Evolutionary conservation across 2,888 invertebrate genomes (phyloP).

Genomic region (Drepana falcataria): DNA sequence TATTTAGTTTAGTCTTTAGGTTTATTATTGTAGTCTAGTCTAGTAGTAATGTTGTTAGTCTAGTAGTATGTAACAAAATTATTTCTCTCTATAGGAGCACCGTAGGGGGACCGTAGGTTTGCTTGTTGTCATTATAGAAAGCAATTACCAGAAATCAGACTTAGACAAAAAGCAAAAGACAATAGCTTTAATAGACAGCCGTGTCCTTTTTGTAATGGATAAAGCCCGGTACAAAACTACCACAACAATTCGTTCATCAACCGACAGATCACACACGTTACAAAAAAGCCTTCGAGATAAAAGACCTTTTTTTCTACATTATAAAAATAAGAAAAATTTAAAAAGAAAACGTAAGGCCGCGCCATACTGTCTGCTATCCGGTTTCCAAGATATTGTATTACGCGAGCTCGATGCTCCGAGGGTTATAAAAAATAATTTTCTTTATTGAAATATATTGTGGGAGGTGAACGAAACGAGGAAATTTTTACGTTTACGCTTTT

Average conservation of each 20-base stretch:
- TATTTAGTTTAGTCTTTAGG: too few species aligned
- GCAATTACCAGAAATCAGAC: background rate
- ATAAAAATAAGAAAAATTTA: conserved; percentile 47
- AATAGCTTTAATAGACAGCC: background rate
- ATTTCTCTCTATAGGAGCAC: too few species aligned
- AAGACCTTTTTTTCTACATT: conserved; percentile 52
- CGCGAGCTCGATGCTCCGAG: conserved; percentile 56
- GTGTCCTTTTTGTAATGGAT: background rate
- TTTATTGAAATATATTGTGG: conserved; percentile 57
- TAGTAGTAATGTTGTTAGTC: too few species aligned
- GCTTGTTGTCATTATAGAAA: too few species aligned
- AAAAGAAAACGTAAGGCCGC: conserved; percentile 68
- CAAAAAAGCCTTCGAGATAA: conserved; percentile 57
- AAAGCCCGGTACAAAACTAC: conserved; percentile 24
- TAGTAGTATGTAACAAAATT: too few species aligned
- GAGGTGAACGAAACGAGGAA: conserved; percentile 23
- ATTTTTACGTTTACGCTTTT: conserved; percentile 23
- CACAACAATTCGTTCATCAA: conserved; percentile 57
- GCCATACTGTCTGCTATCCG: conserved; percentile 79
- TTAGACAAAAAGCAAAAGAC: background rate
- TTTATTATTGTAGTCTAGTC: too few species aligned
- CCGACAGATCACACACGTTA: conserved; percentile 59
- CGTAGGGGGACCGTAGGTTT: too few species aligned
- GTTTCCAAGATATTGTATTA: conserved; percentile 72
- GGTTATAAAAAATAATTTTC: conserved; percentile 56